Evolutionary conservation across 2,888 invertebrate genomes (phyloP).

Genomic region (Lasioglossum zephyrum): DNA sequence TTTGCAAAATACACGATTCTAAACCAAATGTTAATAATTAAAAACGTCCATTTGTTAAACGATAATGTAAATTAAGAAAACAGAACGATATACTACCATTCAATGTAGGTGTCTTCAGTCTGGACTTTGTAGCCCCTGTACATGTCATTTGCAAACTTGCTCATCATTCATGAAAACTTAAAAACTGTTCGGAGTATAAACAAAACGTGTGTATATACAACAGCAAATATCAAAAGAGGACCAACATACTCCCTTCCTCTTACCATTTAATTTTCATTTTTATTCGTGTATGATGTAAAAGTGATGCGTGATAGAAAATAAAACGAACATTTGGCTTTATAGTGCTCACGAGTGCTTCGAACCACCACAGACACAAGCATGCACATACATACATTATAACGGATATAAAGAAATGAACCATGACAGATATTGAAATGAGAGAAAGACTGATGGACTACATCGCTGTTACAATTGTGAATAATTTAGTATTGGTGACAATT

Average conservation of each 20-base stretch:
- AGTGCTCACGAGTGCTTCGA: conserved; percentile 58
- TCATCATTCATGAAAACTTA: conserved; percentile 43
- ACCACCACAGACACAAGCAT: conserved; percentile 67
- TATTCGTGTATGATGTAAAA: conserved; percentile 35
- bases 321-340: conserved; percentile 37
- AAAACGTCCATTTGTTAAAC: conserved; percentile 71
- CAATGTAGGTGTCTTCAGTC: conserved; percentile 44
- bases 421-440: conserved; percentile 81
- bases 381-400: conserved; percentile 57
- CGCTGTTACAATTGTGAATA: conserved; percentile 66
- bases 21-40: conserved; percentile 56
- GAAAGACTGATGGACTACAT: conserved; percentile 81
- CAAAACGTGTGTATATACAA: conserved; percentile 36
- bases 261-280: conserved; percentile 41
- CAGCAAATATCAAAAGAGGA: conserved; percentile 61
- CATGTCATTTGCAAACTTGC: conserved; percentile 41
- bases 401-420: conserved; percentile 74
- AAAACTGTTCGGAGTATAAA: conserved; percentile 40
- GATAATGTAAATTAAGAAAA: conserved; percentile 69
- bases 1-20: conserved; percentile 37
- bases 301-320: conserved; percentile 30
- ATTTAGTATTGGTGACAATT: conserved; percentile 60
- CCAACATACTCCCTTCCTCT: conserved; percentile 63
- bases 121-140: neutral
- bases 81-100: conserved; percentile 48